A percentile compares a stretch with the other conserved stretches of the same genome.
phyloP scores from a whole-genome alignment of 2,113 vertebrate species.

The Mola mola region DNA sequence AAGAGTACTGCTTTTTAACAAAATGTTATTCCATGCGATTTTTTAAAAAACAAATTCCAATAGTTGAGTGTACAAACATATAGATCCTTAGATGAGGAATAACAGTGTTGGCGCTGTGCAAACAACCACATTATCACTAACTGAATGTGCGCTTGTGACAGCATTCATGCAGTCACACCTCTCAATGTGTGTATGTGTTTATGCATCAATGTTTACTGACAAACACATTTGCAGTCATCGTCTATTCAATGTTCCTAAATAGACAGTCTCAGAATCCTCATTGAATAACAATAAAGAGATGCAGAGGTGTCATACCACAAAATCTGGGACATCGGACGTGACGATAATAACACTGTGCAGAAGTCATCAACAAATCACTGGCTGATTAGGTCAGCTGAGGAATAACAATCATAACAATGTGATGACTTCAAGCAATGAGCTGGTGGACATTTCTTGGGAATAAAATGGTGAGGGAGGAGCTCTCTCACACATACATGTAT shows the following conservation, averaged over 20 bases:
- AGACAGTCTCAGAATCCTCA: slow-evolving; percentile 21
- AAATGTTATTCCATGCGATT: too few species aligned
- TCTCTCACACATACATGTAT: background rate
- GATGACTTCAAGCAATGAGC: slow-evolving; percentile 46
- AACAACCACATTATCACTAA: background rate
- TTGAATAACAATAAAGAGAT: slow-evolving; percentile 37
- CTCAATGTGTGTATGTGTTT: background rate
- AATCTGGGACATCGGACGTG: slow-evolving; percentile 30
- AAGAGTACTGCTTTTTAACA: too few species aligned
- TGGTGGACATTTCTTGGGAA: slow-evolving; percentile 13
- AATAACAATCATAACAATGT: slow-evolving; percentile 67
- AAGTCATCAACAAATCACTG: slow-evolving; percentile 62
- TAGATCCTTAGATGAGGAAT: too few species aligned
- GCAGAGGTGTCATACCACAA: slow-evolving; percentile 32
- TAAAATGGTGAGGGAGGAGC: slow-evolving; percentile 11
- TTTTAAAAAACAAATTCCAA: too few species aligned
- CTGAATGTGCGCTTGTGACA: background rate
- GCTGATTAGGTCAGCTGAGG: slow-evolving; percentile 70
- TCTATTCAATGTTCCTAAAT: too few species aligned
- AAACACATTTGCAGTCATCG: too few species aligned
- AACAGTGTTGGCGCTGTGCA: too few species aligned
- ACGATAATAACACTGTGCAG: slow-evolving; percentile 48
- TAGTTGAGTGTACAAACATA: too few species aligned
- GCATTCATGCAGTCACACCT: background rate
- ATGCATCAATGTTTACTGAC: too few species aligned